Evolutionary conservation across 2,113 vertebrate genomes (phyloP), one percentile per base, ranked within the genome.

Genomic region (Thunnus thynnus): DNA sequence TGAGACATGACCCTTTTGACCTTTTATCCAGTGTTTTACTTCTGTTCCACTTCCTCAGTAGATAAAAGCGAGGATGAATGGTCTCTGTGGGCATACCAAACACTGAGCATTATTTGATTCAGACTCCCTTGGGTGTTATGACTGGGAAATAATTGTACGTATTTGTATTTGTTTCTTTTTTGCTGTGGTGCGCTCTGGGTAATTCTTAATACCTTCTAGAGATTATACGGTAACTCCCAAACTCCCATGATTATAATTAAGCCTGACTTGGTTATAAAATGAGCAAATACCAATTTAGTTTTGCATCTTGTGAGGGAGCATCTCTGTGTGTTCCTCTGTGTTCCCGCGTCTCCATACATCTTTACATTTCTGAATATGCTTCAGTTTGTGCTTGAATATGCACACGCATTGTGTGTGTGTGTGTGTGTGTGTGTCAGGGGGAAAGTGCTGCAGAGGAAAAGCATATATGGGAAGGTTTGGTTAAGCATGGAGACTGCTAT

Each of bases 191-290:
- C 87, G 90, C 89, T 90, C 91, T 90, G 91, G 92, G 92, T 93
- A 92, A 90, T 92, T 91, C 92, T 92, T 94, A 93, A 93, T 93
- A 93, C 91, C 89, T 94, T 93, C 93, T 83, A 93, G 92, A 93
- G 94, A 94, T 93, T 94, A 93, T 93, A 91, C 88, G 88, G 91
- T 91, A 93, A 92, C 92, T 93, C 92, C 93, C 93, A 93, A 94
- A 93, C 91, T 94, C 92, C 91, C 93, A 91, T 93, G 90, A 93
- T 94, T 94, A 93, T 94, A 94, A 94, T 93, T 92, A 92, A 93
- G 94, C 92, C 90, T 86, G 92, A 92, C 91, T 94, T 94, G 92
- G 92, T 94, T 93, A 86, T 90, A 92, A 92, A 94, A 95, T 91
- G 87, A 93, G 91, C 87, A 93, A 94, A 93, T 92, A 89, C 86